A percentile compares a stretch with the other conserved stretches of the same genome.
Evolutionary conservation across 2,888 invertebrate species (phyloP).

Genomic region (Helobdella robusta): DNA sequence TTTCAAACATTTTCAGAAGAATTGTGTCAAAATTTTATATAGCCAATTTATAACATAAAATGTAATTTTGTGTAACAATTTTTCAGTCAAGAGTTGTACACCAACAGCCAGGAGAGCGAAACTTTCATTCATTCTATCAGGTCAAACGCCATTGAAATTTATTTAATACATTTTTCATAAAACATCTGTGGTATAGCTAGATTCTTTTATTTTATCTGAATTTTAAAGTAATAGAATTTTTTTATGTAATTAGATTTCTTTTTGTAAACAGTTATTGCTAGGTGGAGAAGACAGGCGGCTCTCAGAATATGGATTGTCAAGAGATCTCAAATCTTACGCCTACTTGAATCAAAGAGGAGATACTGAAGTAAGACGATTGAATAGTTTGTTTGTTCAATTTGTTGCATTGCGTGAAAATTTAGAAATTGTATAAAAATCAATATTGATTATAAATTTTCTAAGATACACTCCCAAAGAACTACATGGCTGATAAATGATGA

Average conservation of each 20-base stretch:
- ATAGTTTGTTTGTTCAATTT: background rate
- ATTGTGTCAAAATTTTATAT: too few species aligned
- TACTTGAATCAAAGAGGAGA: slow-evolving; percentile 74
- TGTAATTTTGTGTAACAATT: too few species aligned
- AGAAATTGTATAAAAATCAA: too few species aligned
- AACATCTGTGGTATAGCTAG: too few species aligned
- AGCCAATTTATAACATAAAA: too few species aligned
- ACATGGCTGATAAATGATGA: slow-evolving; percentile 23
- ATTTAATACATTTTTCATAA: background rate
- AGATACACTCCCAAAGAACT: slow-evolving; percentile 21
- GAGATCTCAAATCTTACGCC: slow-evolving; percentile 66
- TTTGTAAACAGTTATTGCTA: slow-evolving; percentile 56
- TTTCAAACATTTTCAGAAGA: too few species aligned
- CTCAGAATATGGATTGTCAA: slow-evolving; percentile 63
- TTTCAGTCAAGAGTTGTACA: slow-evolving; percentile 75
- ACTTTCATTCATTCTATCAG: slow-evolving; percentile 97
- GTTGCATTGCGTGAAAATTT: too few species aligned
- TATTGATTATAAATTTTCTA: too few species aligned
- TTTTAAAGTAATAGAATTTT: background rate
- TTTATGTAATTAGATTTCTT: background rate
- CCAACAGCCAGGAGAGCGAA: slow-evolving; percentile 86
- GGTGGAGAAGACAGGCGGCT: slow-evolving; percentile 69
- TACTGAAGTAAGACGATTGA: slow-evolving; percentile 52
- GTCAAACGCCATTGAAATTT: slow-evolving; percentile 43
- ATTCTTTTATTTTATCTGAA: too few species aligned